phyloP scores from a whole-genome alignment of 2,797 vertebrate species.

The Potorous gilbertii region DNA sequence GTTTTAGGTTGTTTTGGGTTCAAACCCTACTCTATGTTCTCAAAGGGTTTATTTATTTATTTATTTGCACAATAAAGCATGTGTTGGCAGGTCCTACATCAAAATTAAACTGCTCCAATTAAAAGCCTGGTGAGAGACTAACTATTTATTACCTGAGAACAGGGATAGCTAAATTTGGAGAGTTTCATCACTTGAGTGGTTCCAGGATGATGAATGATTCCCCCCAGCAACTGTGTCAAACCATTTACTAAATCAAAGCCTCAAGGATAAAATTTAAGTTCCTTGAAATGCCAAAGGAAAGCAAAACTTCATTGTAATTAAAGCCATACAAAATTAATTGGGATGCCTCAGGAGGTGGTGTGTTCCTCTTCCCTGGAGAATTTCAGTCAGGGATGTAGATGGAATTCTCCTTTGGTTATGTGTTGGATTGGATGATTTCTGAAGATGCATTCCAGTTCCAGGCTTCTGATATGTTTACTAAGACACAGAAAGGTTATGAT shows the following conservation, averaged over 20 bases:
- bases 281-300: background rate
- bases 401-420: background rate
- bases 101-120: background rate
- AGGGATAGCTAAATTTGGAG: background rate
- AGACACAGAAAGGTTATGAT: background rate
- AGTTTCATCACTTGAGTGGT: background rate
- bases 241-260: background rate
- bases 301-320: background rate
- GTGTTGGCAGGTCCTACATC: background rate
- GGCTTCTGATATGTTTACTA: background rate
- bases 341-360: background rate
- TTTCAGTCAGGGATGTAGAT: background rate
- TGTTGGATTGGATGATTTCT: background rate
- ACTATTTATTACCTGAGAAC: background rate
- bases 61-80: too few species aligned
- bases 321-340: background rate
- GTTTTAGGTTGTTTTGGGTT: background rate
- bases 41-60: too few species aligned
- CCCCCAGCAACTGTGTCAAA: background rate
- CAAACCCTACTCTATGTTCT: background rate
- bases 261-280: background rate
- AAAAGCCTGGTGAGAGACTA: background rate
- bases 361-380: background rate
- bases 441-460: background rate
- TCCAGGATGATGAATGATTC: background rate